Evolutionary conservation across 2,888 invertebrate species (phyloP).

Genomic region (Synanthedon myopaeformis): DNA sequence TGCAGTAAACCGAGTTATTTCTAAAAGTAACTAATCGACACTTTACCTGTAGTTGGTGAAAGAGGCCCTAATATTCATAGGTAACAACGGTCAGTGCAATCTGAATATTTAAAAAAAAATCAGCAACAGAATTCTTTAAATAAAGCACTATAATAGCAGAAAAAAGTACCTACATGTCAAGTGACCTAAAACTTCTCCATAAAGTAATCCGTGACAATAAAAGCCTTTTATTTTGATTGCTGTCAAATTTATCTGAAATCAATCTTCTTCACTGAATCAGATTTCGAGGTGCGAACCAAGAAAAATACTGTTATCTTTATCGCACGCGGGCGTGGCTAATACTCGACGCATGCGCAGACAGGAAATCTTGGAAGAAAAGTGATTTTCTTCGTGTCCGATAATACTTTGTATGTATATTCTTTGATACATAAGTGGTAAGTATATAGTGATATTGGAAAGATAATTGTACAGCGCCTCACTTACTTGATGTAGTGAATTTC

Average conservation of each 20-base stretch:
- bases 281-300: constrained; percentile 26
- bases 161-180: too few species aligned
- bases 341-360: constrained; percentile 46
- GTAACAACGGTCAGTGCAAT: too few species aligned
- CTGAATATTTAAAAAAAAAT: too few species aligned
- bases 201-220: neutral
- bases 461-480: neutral
- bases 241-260: constrained; percentile 43
- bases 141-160: too few species aligned
- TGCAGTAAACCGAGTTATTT: too few species aligned
- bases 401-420: constrained; percentile 33
- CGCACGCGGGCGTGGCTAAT: constrained; percentile 46
- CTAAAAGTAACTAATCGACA: too few species aligned
- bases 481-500: too few species aligned
- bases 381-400: constrained; percentile 35
- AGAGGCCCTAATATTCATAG: too few species aligned
- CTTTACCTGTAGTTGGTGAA: too few species aligned
- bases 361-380: constrained; percentile 52
- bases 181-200: too few species aligned
- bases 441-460: constrained; percentile 10
- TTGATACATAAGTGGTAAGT: constrained; percentile 9
- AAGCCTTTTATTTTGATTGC: constrained; percentile 39
- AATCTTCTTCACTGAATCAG: constrained; percentile 37
- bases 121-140: too few species aligned
- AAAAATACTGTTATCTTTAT: constrained; percentile 44